Evolutionary conservation across 2,113 vertebrate genomes (phyloP).

Genomic region (Periophthalmodon schlosseri): DNA sequence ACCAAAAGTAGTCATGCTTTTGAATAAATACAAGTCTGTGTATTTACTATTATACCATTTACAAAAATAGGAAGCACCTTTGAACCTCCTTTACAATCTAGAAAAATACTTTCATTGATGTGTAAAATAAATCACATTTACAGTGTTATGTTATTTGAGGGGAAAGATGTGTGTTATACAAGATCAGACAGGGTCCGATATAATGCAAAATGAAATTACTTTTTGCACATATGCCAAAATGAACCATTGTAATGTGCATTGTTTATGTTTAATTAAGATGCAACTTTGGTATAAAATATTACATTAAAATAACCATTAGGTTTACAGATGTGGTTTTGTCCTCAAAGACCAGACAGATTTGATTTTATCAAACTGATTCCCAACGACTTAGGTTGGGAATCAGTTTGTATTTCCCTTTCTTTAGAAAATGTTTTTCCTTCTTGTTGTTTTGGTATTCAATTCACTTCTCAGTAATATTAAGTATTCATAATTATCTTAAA

Average conservation of each 20-base stretch:
- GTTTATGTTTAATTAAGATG: neutral
- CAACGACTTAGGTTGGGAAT: too few species aligned
- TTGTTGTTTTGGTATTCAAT: too few species aligned
- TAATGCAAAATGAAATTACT: neutral
- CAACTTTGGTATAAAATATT: neutral
- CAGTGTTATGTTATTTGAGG: slow-evolving; percentile 17
- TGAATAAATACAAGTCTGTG: slow-evolving; percentile 41
- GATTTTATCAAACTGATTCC: too few species aligned
- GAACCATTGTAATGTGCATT: neutral
- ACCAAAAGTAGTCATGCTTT: slow-evolving; percentile 59
- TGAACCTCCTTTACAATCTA: slow-evolving; percentile 43
- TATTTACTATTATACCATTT: slow-evolving; percentile 47
- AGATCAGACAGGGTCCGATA: neutral
- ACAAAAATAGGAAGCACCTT: slow-evolving; percentile 59
- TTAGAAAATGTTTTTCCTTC: too few species aligned
- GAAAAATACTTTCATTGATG: slow-evolving; percentile 56
- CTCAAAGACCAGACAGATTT: too few species aligned
- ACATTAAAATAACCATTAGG: neutral
- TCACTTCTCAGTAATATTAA: too few species aligned
- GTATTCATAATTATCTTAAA: too few species aligned
- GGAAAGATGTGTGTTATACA: neutral
- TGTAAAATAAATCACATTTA: slow-evolving; percentile 43
- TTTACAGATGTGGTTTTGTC: too few species aligned
- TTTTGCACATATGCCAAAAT: neutral
- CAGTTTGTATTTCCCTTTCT: too few species aligned